phyloP scores from a whole-genome alignment of 2,797 vertebrate species.

The Gephyroberyx darwinii region DNA sequence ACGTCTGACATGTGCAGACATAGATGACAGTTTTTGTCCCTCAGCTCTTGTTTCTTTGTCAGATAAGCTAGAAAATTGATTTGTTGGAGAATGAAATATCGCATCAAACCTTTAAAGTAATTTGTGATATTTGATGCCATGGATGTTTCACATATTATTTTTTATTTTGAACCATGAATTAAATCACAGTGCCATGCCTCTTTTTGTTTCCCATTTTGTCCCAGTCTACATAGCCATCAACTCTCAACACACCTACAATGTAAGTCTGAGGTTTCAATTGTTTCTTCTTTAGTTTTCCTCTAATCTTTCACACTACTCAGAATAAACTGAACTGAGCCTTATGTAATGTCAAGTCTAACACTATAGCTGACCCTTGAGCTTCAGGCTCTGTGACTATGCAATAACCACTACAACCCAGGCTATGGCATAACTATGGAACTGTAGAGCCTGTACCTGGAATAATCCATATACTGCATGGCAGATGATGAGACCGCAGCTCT shows the following conservation, averaged over 20 bases:
- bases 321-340: conserved; percentile 57
- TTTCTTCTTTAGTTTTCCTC: conserved; percentile 1
- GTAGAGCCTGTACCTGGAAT: neutral
- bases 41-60: conserved; percentile 9
- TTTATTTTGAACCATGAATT: neutral
- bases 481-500: neutral
- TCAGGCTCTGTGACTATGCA: conserved; percentile 52
- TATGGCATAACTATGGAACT: neutral
- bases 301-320: neutral
- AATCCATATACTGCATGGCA: neutral
- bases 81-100: conserved; percentile 4
- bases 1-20: neutral
- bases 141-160: neutral
- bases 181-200: neutral
- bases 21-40: neutral
- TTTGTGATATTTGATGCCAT: neutral
- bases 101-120: neutral
- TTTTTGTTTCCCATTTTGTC: conserved; percentile 22
- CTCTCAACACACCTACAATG: neutral
- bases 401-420: conserved; percentile 4
- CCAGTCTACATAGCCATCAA: neutral
- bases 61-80: neutral
- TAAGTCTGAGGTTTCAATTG: neutral
- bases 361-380: conserved; percentile 71
- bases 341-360: conserved; percentile 55